A percentile compares a stretch with the other conserved stretches of the same genome.
Conservation (phyloP, 2,113 vertebrate genomes). For the Spilogale gracilis region DNA sequence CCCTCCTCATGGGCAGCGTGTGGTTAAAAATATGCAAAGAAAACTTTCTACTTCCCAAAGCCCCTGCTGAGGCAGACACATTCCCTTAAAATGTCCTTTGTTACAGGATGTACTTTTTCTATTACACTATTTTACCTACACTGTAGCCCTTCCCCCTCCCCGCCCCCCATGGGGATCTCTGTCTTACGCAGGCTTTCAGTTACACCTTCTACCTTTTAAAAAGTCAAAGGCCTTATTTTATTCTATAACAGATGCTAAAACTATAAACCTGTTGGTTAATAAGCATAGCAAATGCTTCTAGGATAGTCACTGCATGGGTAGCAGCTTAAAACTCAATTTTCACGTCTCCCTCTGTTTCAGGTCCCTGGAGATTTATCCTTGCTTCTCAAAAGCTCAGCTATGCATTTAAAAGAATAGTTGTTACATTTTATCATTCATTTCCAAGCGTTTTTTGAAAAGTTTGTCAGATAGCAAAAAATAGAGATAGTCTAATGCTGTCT, state of each 20-base stretch:
- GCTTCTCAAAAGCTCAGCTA: slow-evolving; percentile 6
- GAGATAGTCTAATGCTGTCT: slow-evolving; percentile 17
- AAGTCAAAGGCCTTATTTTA: not conserved
- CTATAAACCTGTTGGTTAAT: not conserved
- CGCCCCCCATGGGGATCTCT: not conserved
- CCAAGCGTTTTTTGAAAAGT: not conserved
- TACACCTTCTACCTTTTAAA: not conserved
- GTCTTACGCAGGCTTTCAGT: not conserved
- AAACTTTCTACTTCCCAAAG: not conserved
- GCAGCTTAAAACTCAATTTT: not conserved
- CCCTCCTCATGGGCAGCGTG: not conserved
- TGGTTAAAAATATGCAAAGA: not conserved
- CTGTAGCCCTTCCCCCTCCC: not conserved
- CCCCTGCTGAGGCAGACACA: not conserved
- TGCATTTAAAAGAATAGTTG: not conserved
- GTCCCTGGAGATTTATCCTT: not conserved
- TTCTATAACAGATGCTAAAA: not conserved
- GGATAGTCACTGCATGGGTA: not conserved
- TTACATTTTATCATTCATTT: slow-evolving; percentile 27
- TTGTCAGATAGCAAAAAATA: slow-evolving; percentile 15
- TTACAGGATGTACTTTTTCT: not conserved
- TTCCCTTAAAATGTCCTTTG: not conserved
- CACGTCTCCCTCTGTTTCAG: not conserved
- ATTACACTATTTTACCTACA: not conserved
- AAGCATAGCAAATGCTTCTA: not conserved